These are phyloP conservation scores for Sitophilus oryzae DNA, from an alignment of 1,140 invertebrate genomes.

Conservation along the genomic window DNA sequence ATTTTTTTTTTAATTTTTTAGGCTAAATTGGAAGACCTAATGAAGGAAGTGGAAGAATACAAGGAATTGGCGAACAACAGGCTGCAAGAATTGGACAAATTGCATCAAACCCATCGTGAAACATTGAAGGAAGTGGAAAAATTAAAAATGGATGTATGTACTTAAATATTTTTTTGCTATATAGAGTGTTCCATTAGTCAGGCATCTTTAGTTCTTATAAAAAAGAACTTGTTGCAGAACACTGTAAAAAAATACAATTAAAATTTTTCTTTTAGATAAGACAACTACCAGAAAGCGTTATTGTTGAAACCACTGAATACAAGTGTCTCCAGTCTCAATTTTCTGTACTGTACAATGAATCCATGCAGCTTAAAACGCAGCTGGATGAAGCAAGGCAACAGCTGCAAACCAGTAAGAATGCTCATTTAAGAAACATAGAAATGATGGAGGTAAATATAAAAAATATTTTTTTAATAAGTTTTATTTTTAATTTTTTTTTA, in stretches of 20 bases:
- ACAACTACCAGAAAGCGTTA: conserved; percentile 90
- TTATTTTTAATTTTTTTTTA: conserved; percentile 20
- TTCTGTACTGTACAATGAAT: conserved; percentile 96
- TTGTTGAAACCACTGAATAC: conserved; percentile 98
- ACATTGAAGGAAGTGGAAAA: conserved; percentile 91
- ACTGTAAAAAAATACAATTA: too few species aligned
- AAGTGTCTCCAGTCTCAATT: conserved; percentile 98
- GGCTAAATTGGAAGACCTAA: conserved; percentile 82
- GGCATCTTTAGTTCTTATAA: too few species aligned
- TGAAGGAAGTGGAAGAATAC: conserved; percentile 88
- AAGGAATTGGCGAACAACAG: conserved; percentile 88
- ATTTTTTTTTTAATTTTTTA: too few species aligned
- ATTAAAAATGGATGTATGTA: conserved; percentile 95
- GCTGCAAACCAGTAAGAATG: conserved; percentile 84
- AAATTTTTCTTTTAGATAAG: too few species aligned
- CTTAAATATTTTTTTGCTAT: too few species aligned
- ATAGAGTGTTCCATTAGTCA: too few species aligned
- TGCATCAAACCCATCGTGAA: conserved; percentile 88
- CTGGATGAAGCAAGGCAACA: conserved; percentile 85
- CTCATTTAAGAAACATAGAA: conserved; percentile 92
- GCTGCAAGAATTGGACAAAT: conserved; percentile 86
- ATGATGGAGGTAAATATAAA: conserved; percentile 87
- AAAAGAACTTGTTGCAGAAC: too few species aligned
- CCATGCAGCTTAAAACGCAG: conserved; percentile 93
- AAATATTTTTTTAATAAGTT: too few species aligned